These are phyloP conservation scores for Antheraea yamamai DNA, from an alignment of 2,888 invertebrate genomes.

Conservation along the genomic window DNA sequence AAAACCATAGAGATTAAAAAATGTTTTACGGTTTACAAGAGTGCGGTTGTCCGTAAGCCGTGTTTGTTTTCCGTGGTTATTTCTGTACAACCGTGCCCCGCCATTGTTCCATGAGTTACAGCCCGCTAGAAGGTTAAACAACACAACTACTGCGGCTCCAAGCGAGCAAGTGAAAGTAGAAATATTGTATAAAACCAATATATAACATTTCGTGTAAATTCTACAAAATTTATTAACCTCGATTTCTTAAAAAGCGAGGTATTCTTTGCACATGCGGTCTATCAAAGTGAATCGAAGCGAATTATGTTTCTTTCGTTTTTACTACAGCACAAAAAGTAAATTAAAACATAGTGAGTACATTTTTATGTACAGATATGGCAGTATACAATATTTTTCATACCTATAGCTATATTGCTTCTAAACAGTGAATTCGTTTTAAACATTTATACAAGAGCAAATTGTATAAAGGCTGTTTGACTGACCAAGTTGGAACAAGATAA, in stretches of 20 bases:
- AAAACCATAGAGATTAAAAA: constrained; percentile 31
- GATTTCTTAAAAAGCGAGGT: constrained; percentile 20
- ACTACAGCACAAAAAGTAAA: too few species aligned
- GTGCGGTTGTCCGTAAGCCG: constrained; percentile 49
- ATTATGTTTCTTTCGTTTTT: too few species aligned
- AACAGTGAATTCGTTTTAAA: neutral
- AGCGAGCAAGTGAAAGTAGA: constrained; percentile 35
- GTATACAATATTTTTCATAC: neutral
- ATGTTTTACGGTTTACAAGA: constrained; percentile 38
- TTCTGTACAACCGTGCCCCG: constrained; percentile 58
- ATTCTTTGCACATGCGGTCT: constrained; percentile 17
- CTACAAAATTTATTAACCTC: constrained; percentile 29
- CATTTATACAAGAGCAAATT: neutral
- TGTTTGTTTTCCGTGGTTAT: constrained; percentile 72
- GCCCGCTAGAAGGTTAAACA: constrained; percentile 62
- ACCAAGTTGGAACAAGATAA: neutral
- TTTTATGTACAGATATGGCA: neutral
- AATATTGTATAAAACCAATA: constrained; percentile 44
- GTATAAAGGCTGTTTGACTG: neutral
- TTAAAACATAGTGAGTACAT: neutral
- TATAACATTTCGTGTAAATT: constrained; percentile 50
- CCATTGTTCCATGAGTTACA: constrained; percentile 74
- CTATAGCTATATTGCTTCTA: neutral
- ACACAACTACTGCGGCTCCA: constrained; percentile 54
- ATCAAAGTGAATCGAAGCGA: neutral